Evolutionary conservation across 2,888 invertebrate species (phyloP).

Genomic region (Ennomos erosarius): DNA sequence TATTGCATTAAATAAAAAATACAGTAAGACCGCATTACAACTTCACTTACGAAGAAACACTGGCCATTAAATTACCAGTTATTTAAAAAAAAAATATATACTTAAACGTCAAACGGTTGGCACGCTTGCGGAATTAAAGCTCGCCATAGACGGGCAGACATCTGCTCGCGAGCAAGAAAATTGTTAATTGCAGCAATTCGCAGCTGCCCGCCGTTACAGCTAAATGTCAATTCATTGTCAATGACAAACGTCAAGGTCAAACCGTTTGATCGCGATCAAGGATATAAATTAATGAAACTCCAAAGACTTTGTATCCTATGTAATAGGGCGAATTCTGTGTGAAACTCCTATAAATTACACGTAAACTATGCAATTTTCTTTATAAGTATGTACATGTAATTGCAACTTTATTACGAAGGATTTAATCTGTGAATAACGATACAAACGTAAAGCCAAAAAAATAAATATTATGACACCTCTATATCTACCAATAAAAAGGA

Average conservation of each 20-base stretch:
- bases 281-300: slow-evolving; percentile 14
- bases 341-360: background rate
- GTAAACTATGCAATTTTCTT: background rate
- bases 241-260: slow-evolving; percentile 57
- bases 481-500: too few species aligned
- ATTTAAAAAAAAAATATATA: slow-evolving; percentile 25
- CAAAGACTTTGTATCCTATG: too few species aligned
- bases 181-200: slow-evolving; percentile 66
- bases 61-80: slow-evolving; percentile 20
- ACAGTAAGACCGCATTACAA: slow-evolving; percentile 8
- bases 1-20: background rate
- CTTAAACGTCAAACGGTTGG: slow-evolving; percentile 56
- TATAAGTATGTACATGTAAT: too few species aligned
- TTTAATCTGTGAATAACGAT: too few species aligned
- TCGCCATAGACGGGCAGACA: slow-evolving; percentile 63
- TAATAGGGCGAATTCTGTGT: too few species aligned
- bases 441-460: too few species aligned
- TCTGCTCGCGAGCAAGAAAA: slow-evolving; percentile 63
- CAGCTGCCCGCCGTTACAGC: slow-evolving; percentile 71
- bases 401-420: too few species aligned
- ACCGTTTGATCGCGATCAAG: slow-evolving; percentile 52
- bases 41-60: slow-evolving; percentile 15
- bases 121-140: slow-evolving; percentile 41
- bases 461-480: too few species aligned
- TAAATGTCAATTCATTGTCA: slow-evolving; percentile 78